phyloP scores from a whole-genome alignment of 2,113 vertebrate species.

The Sialia sialis region DNA sequence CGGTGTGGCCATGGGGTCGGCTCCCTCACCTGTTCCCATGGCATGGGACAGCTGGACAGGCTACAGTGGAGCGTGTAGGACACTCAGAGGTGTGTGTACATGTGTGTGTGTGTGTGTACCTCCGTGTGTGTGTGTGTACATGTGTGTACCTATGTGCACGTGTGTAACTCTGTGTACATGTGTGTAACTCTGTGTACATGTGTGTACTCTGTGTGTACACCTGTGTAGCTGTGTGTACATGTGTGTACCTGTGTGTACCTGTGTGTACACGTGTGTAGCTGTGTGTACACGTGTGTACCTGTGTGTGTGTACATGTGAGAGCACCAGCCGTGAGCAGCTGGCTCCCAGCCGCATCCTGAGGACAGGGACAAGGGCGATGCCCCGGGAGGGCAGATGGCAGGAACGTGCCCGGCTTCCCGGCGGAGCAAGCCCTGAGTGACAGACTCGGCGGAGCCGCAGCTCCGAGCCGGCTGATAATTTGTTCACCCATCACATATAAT shows the following conservation, averaged over 20 bases:
- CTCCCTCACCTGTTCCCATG: not conserved
- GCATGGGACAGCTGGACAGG: accelerated
- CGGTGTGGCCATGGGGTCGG: accelerated
- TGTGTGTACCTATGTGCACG: accelerated
- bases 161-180: too few relatives aligned
- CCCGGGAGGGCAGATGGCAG: not conserved
- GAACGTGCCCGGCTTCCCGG: not conserved
- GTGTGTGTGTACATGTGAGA: accelerated
- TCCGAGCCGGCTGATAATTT: not conserved
- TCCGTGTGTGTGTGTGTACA: accelerated
- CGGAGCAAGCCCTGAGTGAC: accelerated
- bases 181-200: too few relatives aligned
- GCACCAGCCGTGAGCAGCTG: not conserved
- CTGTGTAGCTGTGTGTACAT: not conserved
- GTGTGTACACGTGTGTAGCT: accelerated
- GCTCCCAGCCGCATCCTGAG: not conserved
- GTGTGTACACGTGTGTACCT: accelerated
- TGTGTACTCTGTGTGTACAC: too few relatives aligned
- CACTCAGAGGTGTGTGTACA: not conserved
- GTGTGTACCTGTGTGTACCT: too few relatives aligned
- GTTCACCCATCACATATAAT: not conserved
- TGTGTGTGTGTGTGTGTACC: not conserved
- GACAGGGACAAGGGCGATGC: not conserved
- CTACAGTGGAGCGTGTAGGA: accelerated
- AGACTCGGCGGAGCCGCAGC: not conserved